These are phyloP conservation scores for Philaenus spumarius DNA, from an alignment of 1,140 invertebrate genomes.

Conservation along the genomic window DNA sequence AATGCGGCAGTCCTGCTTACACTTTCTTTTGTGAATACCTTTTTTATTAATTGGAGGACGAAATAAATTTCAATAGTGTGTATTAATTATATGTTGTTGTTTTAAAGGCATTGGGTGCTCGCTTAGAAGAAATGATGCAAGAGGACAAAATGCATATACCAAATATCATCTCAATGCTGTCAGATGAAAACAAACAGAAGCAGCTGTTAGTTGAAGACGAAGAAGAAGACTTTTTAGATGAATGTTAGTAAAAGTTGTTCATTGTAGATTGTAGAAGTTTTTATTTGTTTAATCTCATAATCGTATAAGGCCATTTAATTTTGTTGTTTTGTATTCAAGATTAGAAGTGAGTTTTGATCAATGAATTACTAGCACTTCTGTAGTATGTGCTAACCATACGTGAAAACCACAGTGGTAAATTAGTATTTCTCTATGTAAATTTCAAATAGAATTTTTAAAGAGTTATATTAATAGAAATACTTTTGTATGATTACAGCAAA, in stretches of 20 bases:
- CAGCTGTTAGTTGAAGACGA: slow-evolving; percentile 87
- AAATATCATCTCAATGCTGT: slow-evolving; percentile 59
- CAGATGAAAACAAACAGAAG: slow-evolving; percentile 75
- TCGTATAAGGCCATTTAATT: no score
- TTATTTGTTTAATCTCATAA: no score
- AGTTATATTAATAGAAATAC: not conserved
- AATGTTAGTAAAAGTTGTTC: slow-evolving; percentile 67
- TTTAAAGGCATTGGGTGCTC: slow-evolving; percentile 67
- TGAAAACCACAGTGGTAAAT: not conserved
- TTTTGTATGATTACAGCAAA: slow-evolving; percentile 55
- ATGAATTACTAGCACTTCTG: not conserved
- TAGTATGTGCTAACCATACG: not conserved
- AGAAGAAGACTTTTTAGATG: slow-evolving; percentile 97
- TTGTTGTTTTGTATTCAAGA: no score
- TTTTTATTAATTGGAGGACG: no score
- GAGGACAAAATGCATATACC: slow-evolving; percentile 67
- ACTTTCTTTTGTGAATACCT: no score
- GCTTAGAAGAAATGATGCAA: slow-evolving; percentile 74
- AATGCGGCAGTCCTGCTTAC: no score
- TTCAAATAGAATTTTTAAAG: not conserved
- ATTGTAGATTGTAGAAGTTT: no score
- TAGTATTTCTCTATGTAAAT: no score
- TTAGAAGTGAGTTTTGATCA: no score
- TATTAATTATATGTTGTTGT: not conserved
- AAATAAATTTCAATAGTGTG: no score